These are phyloP conservation scores for Perdita meconis DNA, from an alignment of 2,888 invertebrate genomes.

Conservation along the genomic window DNA sequence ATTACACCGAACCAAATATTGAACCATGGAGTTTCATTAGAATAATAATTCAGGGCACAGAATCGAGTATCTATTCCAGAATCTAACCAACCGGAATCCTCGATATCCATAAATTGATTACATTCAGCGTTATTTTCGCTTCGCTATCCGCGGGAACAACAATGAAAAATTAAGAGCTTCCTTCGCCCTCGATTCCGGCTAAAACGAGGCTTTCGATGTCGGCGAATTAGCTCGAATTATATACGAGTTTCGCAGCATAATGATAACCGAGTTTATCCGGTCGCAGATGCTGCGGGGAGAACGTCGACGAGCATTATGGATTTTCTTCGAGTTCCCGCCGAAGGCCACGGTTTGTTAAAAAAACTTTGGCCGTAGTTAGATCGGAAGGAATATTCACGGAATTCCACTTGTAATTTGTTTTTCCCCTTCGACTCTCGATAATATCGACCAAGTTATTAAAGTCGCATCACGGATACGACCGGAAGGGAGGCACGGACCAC, in stretches of 20 bases:
- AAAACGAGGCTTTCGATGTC: background rate
- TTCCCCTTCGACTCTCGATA: slow-evolving; percentile 9
- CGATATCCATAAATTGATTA: no score
- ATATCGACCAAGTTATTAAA: slow-evolving; percentile 38
- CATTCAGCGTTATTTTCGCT: no score
- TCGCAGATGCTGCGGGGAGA: background rate
- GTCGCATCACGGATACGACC: background rate
- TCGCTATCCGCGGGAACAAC: no score
- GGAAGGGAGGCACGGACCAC: background rate
- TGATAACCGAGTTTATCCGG: background rate
- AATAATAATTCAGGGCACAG: no score
- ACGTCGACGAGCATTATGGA: slow-evolving; percentile 8
- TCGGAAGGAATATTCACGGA: slow-evolving; percentile 14
- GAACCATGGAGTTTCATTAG: background rate
- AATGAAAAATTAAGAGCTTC: no score
- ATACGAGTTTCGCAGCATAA: background rate
- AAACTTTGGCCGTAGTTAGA: slow-evolving; percentile 20
- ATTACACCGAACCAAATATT: background rate
- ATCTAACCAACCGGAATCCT: no score
- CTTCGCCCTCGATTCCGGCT: no score
- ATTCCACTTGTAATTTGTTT: slow-evolving; percentile 41
- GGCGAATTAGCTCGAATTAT: background rate
- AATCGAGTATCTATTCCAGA: no score
- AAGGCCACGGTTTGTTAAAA: slow-evolving; percentile 27
- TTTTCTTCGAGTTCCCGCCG: background rate